Base-by-base conservation (phyloP, 2,797 vertebrate genomes). In the Clamator glandarius region DNA sequence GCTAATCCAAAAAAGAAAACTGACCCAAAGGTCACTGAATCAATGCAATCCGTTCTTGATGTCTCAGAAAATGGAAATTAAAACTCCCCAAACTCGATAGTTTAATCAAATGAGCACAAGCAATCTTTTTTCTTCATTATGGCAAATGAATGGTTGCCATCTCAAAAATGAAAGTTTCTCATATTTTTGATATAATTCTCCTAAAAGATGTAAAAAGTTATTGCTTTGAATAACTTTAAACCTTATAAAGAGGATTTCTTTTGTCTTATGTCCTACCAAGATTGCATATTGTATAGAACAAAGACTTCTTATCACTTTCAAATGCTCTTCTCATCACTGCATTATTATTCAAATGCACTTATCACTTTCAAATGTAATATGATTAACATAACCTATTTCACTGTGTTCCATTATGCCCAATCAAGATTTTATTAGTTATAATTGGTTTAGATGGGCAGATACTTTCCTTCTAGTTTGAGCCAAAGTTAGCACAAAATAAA, bases 41-140 rank as follows among this genome's bases (percentile, higher is more conserved):
- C 31, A 78, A 31, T 84, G 29, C 19, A 85, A 63, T 8, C 8
- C 12, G 15, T 54, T 75, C 66, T 54, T 62, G 17, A 59, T 55
- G 42, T 24, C 68, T 72, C 28, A 69, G 54, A 57, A 82, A 81
- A 91, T 46, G 8, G 19, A 54, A 87, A 59, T 52, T 46, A 44
- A 87, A 79, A n/a, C 21, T 23, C 1, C 3, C 20, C 7, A 39
- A 70, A 23, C 1, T 0, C 24, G 59, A 9, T 23, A 29, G 35
- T 61, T 50, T 59, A 17, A 39, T 28, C 31, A 74, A 74, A 67
- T 26, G 6, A 76, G 8, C 21, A 54, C 10, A 3, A 80, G 21
- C 24, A 81, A 93, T 29, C 19, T 31, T 17, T 61, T 79, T 86
- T 63, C 28, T 68, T 88, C 46, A 78, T 13, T 0, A 0, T 9